phyloP scores from a whole-genome alignment of 1,140 invertebrate species.

The Conus betulinus region DNA sequence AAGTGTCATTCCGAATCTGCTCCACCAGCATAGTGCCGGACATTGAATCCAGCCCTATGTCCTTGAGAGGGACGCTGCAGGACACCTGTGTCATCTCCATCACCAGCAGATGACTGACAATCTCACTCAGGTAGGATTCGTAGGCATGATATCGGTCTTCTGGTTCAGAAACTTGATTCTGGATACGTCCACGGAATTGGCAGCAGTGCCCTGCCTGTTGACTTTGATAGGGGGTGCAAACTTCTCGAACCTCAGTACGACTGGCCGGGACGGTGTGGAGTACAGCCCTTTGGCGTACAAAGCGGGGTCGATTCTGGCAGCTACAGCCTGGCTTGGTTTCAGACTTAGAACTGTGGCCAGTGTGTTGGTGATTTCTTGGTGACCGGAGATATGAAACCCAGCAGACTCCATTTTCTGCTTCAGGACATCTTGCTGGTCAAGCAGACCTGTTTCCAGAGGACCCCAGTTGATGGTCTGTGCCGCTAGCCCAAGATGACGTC shows the following conservation, averaged over 20 bases:
- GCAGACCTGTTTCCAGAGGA: conserved; percentile 47
- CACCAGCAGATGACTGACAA: conserved; percentile 31
- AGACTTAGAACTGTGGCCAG: conserved; percentile 18
- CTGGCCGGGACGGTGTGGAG: background rate
- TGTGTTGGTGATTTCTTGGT: conserved; percentile 41
- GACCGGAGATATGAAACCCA: conserved; percentile 25
- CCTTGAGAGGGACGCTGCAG: conserved; percentile 2
- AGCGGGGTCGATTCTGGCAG: conserved; percentile 32
- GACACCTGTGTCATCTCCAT: conserved; percentile 1
- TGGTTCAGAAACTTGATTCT: background rate
- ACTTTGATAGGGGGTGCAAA: background rate
- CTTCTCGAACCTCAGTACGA: background rate
- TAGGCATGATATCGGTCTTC: background rate
- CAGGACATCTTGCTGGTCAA: conserved; percentile 31
- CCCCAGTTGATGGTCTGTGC: conserved; percentile 54
- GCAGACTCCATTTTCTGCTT: conserved; percentile 9
- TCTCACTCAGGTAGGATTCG: conserved; percentile 22
- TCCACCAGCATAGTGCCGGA: conserved; percentile 39
- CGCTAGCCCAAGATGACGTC: conserved; percentile 29
- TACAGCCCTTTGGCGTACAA: background rate
- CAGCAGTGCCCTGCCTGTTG: background rate
- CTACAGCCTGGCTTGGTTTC: conserved; percentile 23
- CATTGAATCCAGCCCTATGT: conserved; percentile 44
- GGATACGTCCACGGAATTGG: background rate
- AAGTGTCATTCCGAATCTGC: background rate